phyloP scores from a whole-genome alignment of 2,113 vertebrate species.

The Microcebus lehilahytsara region DNA sequence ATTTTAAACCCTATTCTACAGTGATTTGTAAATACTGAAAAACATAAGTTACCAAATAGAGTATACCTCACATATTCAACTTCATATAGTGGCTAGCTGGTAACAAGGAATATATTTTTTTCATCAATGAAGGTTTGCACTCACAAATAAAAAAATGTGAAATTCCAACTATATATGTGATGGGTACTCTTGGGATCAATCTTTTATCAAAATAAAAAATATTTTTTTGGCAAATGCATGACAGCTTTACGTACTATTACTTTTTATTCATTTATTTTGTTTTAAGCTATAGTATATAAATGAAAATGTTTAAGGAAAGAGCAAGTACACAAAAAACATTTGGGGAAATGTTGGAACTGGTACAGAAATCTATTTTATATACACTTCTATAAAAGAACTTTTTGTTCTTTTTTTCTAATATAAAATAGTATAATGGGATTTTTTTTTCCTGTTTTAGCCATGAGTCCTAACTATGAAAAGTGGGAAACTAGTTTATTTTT shows the following conservation, averaged over 20 bases:
- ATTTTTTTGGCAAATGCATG: background rate
- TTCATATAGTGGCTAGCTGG: background rate
- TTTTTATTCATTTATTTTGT: constrained; percentile 8
- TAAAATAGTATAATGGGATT: constrained; percentile 47
- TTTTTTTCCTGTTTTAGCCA: constrained; percentile 62
- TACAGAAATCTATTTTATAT: constrained; percentile 44
- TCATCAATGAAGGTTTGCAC: background rate
- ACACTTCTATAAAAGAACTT: constrained; percentile 30
- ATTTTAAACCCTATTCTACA: background rate
- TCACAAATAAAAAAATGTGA: background rate
- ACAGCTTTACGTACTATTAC: background rate
- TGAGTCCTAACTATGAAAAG: constrained; percentile 30
- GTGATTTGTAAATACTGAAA: background rate
- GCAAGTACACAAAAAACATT: background rate
- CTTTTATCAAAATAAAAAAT: background rate
- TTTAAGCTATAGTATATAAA: background rate
- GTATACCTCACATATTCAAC: background rate
- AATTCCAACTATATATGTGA: background rate
- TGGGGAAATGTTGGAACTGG: background rate
- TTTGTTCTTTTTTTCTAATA: constrained; percentile 66
- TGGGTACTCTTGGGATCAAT: background rate
- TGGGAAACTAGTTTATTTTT: constrained; percentile 60
- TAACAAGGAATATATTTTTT: background rate
- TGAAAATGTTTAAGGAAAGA: background rate
- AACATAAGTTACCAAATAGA: background rate